Base-by-base conservation (phyloP, 2,797 vertebrate genomes). In the Oreonectes daqikongensis region DNA sequence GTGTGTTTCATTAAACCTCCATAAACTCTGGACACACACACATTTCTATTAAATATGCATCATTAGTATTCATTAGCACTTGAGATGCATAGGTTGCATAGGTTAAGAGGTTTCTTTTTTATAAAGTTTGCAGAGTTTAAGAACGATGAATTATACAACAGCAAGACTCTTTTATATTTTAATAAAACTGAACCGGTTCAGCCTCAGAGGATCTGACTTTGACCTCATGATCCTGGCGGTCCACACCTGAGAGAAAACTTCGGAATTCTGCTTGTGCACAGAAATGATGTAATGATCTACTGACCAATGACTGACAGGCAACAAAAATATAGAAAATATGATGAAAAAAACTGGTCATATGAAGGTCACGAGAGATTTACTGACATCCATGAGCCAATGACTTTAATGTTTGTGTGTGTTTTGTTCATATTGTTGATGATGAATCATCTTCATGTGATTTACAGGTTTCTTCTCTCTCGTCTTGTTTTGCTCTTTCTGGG, bases 81-180 rank as follows among this genome's bases (percentile, higher is more conserved):
- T 28, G 15, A 26, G 26, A n/a, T n/a, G 2, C 18, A 10, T 4
- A 17, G n/a, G 15, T 50, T 53, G 20, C 26, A 9, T 2, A 4
- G 15, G 64, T 57, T 44, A 44, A 40, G 55, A 42, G 2, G 0
- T 24, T 18, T 2, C 35, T 59, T 42, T 72, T 55, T 55, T 22
- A 24, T 24, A 26, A 24, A 55, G 30, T 70, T 14, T 18, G 22
- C 14, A 53, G 48, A 42, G 5, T 53, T 26, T 15, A 9, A 60
- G 20, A 67, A 42, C n/a, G 26, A 81, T 77, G 57, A 77, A 77
- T 78, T 73, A 81, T 78, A 24, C 46, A 81, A 67, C 8, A 77
- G 53, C 55, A 32, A 48, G 69, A 67, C 53, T 22, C 6, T 20
- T 17, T 20, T n/a, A n/a, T 2, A 11, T 1, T 48, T 75, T 32